phyloP scores from a whole-genome alignment of 2,888 invertebrate species.

The Acanthosepion esculentum region DNA sequence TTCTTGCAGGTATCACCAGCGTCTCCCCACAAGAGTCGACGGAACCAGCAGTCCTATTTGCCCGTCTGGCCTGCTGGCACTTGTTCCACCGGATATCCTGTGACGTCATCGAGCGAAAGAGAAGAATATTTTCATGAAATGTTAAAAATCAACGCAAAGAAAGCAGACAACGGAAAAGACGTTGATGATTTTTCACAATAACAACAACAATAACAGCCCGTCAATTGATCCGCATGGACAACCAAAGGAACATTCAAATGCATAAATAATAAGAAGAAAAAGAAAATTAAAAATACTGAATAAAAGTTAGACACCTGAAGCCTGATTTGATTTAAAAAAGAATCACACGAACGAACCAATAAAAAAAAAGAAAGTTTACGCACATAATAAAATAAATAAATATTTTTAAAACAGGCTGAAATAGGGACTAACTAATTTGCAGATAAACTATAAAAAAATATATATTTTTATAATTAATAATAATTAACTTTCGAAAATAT shows the following conservation, averaged over 20 bases:
- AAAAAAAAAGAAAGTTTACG: too few relatives aligned
- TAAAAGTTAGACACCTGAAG: too few relatives aligned
- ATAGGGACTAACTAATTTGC: not conserved
- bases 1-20: not conserved
- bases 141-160: not conserved
- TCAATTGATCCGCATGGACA: too few relatives aligned
- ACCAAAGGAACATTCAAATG: too few relatives aligned
- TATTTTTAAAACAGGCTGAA: too few relatives aligned
- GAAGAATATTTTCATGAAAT: not conserved
- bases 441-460: not conserved
- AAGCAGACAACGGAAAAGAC: not conserved
- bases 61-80: not conserved
- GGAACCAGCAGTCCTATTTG: not conserved
- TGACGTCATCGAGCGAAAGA: not conserved
- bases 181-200: not conserved
- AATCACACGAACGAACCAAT: too few relatives aligned
- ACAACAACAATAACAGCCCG: too few relatives aligned
- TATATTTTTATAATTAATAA: not conserved
- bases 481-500: not conserved
- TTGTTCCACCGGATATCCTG: not conserved
- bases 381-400: too few relatives aligned
- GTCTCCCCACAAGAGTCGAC: not conserved
- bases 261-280: too few relatives aligned
- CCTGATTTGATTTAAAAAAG: too few relatives aligned
- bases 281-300: too few relatives aligned